phyloP scores from a whole-genome alignment of 2,797 vertebrate species.

The Loris lydekkerianus region DNA sequence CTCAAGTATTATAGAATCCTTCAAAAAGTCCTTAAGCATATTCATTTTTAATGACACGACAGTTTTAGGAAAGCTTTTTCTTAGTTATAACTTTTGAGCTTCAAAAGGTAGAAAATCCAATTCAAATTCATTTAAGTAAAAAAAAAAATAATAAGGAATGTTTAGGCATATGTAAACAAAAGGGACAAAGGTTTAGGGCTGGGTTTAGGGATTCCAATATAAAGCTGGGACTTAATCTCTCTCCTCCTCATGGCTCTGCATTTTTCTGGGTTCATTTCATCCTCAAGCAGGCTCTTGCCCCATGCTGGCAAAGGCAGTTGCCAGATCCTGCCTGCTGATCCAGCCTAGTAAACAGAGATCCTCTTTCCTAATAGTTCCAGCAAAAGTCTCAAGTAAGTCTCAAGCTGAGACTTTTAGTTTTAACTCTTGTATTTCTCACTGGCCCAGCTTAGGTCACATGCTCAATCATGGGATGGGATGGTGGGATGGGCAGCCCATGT shows the following conservation, averaged over 20 bases:
- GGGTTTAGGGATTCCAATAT: background rate
- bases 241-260: background rate
- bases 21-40: background rate
- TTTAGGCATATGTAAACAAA: background rate
- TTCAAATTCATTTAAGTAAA: background rate
- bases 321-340: background rate
- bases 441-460: background rate
- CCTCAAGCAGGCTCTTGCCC: background rate
- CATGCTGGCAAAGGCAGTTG: background rate
- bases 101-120: background rate
- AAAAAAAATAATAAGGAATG: background rate
- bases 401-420: background rate
- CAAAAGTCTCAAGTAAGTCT: background rate
- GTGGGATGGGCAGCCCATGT: background rate
- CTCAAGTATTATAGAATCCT: background rate
- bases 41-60: background rate
- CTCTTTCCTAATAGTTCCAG: background rate
- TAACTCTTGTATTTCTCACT: background rate
- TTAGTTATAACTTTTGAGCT: background rate
- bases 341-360: background rate
- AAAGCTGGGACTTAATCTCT: background rate
- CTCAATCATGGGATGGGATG: background rate
- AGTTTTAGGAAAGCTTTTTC: background rate
- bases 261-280: background rate
- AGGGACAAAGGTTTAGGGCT: no score